Conservation (phyloP, 2,797 vertebrate species). For the Mormyrops attenuatus region DNA sequence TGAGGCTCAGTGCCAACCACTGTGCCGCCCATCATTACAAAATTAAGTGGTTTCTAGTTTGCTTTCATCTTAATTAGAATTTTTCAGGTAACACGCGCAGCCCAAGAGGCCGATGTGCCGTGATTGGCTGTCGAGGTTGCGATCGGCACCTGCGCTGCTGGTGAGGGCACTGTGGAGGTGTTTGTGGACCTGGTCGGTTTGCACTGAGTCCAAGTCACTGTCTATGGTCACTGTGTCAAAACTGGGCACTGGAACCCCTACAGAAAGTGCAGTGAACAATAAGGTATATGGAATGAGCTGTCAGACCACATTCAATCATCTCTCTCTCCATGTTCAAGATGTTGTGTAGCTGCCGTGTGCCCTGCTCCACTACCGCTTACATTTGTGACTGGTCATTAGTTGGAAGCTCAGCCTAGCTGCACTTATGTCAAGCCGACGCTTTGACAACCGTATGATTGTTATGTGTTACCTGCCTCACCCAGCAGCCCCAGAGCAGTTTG, state of each 20-base stretch:
- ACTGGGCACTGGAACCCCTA: conserved; percentile 55
- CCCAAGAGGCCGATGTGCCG: not conserved
- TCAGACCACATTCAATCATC: not conserved
- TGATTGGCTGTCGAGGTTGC: not conserved
- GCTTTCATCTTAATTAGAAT: not conserved
- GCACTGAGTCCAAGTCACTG: conserved; percentile 63
- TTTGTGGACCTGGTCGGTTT: conserved; percentile 46
- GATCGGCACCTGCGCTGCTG: conserved; percentile 16
- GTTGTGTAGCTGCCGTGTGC: not conserved
- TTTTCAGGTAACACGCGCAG: not conserved
- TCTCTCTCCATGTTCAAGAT: not conserved
- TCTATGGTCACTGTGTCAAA: conserved; percentile 60
- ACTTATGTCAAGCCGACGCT: not conserved
- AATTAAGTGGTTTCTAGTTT: not conserved
- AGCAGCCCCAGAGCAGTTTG: not conserved
- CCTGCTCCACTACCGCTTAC: not conserved
- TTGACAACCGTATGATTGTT: not conserved
- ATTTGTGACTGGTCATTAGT: not conserved
- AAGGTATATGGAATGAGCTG: not conserved
- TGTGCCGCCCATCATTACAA: not conserved
- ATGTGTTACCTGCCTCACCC: not conserved
- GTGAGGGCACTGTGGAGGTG: conserved; percentile 43
- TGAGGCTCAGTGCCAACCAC: too few relatives aligned
- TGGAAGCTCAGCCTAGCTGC: not conserved
- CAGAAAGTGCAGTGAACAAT: not conserved